Conservation (phyloP, 2,888 invertebrate species). For the Cantharis lateralis region DNA sequence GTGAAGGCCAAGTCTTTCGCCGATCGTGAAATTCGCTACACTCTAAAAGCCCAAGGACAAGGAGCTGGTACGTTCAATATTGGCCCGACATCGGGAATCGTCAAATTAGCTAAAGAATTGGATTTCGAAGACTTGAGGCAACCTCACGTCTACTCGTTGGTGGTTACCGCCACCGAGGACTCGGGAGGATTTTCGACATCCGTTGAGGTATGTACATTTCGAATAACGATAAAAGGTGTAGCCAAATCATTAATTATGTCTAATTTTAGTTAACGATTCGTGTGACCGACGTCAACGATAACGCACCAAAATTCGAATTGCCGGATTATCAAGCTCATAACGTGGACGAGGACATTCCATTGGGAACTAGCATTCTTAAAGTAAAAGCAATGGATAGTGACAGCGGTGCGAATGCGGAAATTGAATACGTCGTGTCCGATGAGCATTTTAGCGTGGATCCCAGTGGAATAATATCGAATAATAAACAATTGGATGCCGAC, state of each 20-base stretch:
- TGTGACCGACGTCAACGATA: conserved; percentile 96
- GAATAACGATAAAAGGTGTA: not conserved
- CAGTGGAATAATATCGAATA: conserved; percentile 90
- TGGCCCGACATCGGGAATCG: conserved; percentile 91
- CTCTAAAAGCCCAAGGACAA: conserved; percentile 90
- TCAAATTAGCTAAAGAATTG: conserved; percentile 92
- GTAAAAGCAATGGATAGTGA: conserved; percentile 96
- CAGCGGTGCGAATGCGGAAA: conserved; percentile 93
- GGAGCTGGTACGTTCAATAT: conserved; percentile 96
- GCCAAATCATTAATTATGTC: not conserved
- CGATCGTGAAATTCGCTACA: conserved; percentile 94
- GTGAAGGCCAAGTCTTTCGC: conserved; percentile 98
- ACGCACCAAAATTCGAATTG: conserved; percentile 93
- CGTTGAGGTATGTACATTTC: conserved; percentile 72
- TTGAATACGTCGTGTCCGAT: conserved; percentile 88
- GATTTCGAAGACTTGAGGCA: conserved; percentile 96
- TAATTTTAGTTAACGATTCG: conserved; percentile 81
- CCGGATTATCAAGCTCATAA: conserved; percentile 97
- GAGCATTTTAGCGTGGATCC: conserved; percentile 95
- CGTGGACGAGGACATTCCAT: conserved; percentile 91
- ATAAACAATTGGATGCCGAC: conserved; percentile 91
- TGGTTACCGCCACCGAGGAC: conserved; percentile 94
- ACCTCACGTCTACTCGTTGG: conserved; percentile 90
- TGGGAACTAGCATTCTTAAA: conserved; percentile 90
- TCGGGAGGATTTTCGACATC: conserved; percentile 96